Percentiles rank a stretch among this genome's conserved stretches.
Evolutionary conservation across 2,113 vertebrate species (phyloP).

Genomic region (Mesocricetus auratus): DNA sequence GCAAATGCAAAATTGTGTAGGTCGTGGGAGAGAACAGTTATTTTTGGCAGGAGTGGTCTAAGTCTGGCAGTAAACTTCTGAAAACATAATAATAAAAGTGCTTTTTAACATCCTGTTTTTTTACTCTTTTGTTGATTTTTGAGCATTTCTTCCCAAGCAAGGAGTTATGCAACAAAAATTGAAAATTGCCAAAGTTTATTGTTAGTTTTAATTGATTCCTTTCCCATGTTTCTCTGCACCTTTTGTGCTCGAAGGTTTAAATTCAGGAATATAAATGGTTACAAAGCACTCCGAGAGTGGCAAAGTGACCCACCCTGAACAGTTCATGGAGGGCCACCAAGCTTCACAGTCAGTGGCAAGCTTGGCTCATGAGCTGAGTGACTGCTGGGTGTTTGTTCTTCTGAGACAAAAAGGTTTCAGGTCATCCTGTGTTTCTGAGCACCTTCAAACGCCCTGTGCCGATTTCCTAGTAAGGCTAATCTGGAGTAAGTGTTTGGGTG

Average conservation of each 20-base stretch:
- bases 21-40: slow-evolving; percentile 39
- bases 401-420: slow-evolving; percentile 6
- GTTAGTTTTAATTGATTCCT: slow-evolving; percentile 50
- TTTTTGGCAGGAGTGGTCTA: slow-evolving; percentile 67
- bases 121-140: slow-evolving; percentile 72
- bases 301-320: slow-evolving; percentile 2
- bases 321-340: background rate
- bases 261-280: background rate
- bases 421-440: background rate
- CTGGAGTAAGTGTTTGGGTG: background rate
- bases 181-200: slow-evolving; percentile 41
- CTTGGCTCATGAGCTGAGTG: background rate
- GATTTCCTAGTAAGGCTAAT: background rate
- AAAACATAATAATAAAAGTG: slow-evolving; percentile 66
- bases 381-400: background rate
- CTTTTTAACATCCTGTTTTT: slow-evolving; percentile 71
- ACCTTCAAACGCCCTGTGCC: background rate
- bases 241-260: slow-evolving; percentile 61
- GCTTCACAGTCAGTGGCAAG: background rate
- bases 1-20: slow-evolving; percentile 65
- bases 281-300: background rate
- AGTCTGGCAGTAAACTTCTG: slow-evolving; percentile 57
- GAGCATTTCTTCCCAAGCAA: slow-evolving; percentile 72
- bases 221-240: slow-evolving; percentile 5
- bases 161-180: slow-evolving; percentile 63